Base-by-base conservation (phyloP, 2,888 invertebrate genomes). In the Latrodectus hesperus region DNA sequence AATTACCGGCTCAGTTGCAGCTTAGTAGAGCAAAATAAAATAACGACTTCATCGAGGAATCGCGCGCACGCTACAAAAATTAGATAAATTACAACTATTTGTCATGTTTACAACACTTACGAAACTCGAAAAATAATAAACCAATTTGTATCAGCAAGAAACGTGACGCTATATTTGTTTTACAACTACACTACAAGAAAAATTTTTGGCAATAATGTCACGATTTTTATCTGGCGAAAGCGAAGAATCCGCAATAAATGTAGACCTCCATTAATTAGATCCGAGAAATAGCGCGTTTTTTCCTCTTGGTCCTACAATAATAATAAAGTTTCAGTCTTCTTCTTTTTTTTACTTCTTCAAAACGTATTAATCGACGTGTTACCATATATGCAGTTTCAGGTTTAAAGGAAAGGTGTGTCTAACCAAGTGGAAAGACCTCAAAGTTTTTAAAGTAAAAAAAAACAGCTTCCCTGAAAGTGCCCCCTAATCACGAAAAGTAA, bases 401-500 rank as follows among this genome's bases (percentile, higher is more conserved):
- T 65, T 38, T 49, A 60, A 60, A 72, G 12, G 14, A 68, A 52
- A 84, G 79, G 78, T 72, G 73, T 74, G 74, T 72, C 73, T 65
- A 17, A 22, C 22, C 65, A 51, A 52, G 16, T 68, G 38, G 14
- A 67, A 16, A 74, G 65, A 4, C 64, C 67, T 26, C 26, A 22
- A 26, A 38, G 49, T 52, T 38, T 38, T 3, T 38, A 38, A 38
- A 38, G 38, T 4, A 14, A 68, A 16, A 0, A 26, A 60, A 11
- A 26, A 26, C 1, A 71, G 38, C 53, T n/a, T 64, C 79, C 85
- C 49, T 60, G 26, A 79, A 75, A 67, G 49, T 10, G n/a, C 86
- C 80, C 72, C 85, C 76, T 86, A 76, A 86, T 86, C 80, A 81
- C 75, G 75, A 60, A 71, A 51, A 70, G 38, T 26, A n/a, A 70